A percentile compares a stretch with the other conserved stretches of the same genome.
phyloP scores from a whole-genome alignment of 1,140 invertebrate species.

The Ceratina australensis region DNA sequence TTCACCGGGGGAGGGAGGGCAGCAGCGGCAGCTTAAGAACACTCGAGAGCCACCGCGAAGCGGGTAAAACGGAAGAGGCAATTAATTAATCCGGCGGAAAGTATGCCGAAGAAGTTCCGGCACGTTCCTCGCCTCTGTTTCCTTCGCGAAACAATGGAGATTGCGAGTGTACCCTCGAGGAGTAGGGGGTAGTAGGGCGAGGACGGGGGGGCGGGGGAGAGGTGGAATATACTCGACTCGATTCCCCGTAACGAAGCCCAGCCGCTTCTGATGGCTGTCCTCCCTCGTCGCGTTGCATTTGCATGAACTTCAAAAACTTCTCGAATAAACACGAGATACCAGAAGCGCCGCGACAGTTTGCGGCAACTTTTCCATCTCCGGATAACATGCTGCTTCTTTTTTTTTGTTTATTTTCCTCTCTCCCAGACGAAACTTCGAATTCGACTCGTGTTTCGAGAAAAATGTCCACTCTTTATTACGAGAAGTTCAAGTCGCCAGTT shows the following conservation, averaged over 20 bases:
- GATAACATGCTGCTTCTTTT: background rate
- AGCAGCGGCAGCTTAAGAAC: background rate
- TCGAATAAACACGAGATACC: conserved; percentile 62
- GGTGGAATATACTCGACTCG: conserved; percentile 51
- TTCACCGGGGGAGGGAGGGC: no score
- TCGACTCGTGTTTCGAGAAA: background rate
- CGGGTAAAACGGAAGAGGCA: conserved; percentile 44
- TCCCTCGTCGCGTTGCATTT: conserved; percentile 52
- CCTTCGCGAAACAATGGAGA: conserved; percentile 60
- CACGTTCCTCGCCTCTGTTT: conserved; percentile 50
- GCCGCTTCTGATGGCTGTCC: conserved; percentile 22
- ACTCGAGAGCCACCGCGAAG: conserved; percentile 13
- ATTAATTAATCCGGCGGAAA: conserved; percentile 62
- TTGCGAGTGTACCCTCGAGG: conserved; percentile 50
- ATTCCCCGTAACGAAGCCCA: conserved; percentile 60
- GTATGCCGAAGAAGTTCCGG: conserved; percentile 62
- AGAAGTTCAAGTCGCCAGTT: no score
- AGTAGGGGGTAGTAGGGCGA: background rate
- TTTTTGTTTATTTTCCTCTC: background rate
- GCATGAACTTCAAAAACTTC: conserved; percentile 60
- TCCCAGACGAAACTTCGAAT: background rate
- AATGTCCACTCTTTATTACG: background rate
- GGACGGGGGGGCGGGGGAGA: background rate
- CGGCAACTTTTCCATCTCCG: conserved; percentile 62
- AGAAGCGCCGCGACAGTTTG: conserved; percentile 33